Conservation (phyloP, 2,113 vertebrate genomes). For the Gallinago paraguaiae region DNA sequence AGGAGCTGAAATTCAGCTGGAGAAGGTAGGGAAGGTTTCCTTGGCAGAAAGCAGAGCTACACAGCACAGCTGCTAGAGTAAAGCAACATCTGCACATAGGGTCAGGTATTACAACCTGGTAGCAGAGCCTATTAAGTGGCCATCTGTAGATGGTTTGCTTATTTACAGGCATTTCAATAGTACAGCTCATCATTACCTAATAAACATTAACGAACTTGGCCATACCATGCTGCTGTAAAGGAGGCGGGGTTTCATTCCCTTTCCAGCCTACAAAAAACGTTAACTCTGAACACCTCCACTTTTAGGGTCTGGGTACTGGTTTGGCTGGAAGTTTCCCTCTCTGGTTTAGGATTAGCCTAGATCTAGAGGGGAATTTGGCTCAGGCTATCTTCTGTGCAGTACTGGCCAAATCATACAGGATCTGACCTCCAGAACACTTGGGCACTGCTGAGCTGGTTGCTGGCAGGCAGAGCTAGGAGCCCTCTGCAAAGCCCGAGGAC, state of each 20-base stretch:
- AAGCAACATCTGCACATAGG: constrained; percentile 5
- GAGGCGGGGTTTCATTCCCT: background rate
- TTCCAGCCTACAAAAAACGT: background rate
- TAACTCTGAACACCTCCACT: background rate
- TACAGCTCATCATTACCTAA: constrained; percentile 32
- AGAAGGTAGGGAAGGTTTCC: background rate
- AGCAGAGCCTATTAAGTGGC: constrained; percentile 38
- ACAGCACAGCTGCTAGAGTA: background rate
- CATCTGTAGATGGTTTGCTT: constrained; percentile 37
- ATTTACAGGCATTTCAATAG: constrained; percentile 23
- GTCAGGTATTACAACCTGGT: constrained; percentile 3
- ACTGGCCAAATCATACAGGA: background rate
- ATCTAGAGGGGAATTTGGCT: background rate
- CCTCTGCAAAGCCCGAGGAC: background rate
- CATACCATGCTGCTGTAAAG: background rate
- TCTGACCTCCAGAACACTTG: background rate
- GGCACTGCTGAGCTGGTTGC: background rate
- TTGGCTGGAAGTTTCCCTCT: background rate
- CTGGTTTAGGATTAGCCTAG: background rate
- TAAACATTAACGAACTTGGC: constrained; percentile 8
- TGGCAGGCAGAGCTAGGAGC: background rate
- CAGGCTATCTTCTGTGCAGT: background rate
- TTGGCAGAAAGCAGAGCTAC: background rate
- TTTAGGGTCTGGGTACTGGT: background rate
- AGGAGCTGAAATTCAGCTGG: background rate